Evolutionary conservation across 2,888 invertebrate species (phyloP).

Genomic region (Eupithecia subfuscata): DNA sequence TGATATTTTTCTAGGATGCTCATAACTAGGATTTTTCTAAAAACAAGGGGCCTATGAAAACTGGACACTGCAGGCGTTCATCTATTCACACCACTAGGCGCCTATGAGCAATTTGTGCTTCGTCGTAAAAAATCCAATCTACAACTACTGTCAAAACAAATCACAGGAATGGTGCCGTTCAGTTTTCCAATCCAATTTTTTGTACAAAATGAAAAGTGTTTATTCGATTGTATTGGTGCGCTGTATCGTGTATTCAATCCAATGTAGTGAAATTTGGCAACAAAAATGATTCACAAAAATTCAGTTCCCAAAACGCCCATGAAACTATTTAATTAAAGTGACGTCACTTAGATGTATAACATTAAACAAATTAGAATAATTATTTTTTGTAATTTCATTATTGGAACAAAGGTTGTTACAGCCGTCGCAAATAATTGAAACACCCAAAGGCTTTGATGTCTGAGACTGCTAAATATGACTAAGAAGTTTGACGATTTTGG

Average conservation of each 20-base stretch:
- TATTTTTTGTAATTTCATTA: neutral
- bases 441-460: neutral
- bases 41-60: neutral
- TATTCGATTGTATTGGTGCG: constrained; percentile 34
- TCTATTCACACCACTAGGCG: neutral
- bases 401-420: neutral
- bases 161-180: constrained; percentile 28
- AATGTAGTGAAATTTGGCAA: constrained; percentile 29
- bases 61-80: constrained; percentile 3
- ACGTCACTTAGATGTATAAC: neutral
- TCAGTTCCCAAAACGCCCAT: neutral
- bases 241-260: constrained; percentile 26
- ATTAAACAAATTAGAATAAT: neutral
- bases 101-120: constrained; percentile 14
- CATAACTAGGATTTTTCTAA: neutral
- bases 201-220: constrained; percentile 34
- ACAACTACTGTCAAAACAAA: constrained; percentile 28
- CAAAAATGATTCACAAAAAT: constrained; percentile 60
- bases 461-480: neutral
- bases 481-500: neutral
- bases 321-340: constrained; percentile 1
- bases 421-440: neutral
- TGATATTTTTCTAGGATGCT: neutral
- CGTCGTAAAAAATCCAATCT: constrained; percentile 23
- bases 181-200: constrained; percentile 32